Conservation (phyloP, 2,888 invertebrate species). For the Andrena praecox region DNA sequence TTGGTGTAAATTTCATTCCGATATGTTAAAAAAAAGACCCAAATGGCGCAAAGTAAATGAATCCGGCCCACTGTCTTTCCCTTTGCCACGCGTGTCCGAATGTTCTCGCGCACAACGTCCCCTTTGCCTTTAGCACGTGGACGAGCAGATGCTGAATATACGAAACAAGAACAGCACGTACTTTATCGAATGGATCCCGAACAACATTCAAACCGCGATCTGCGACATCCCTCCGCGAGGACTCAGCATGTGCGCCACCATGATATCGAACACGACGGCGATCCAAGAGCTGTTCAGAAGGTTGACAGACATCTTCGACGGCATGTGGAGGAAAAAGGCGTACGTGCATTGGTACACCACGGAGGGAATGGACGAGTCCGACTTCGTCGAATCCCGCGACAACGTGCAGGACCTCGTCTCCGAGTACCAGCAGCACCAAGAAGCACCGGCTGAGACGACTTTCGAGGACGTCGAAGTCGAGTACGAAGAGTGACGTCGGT, state of each 20-base stretch:
- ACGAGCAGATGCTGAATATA: constrained; percentile 89
- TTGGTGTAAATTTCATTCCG: too few species aligned
- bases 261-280: constrained; percentile 93
- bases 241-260: constrained; percentile 94
- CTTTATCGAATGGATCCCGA: constrained; percentile 91
- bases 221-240: constrained; percentile 91
- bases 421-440: constrained; percentile 96
- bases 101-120: too few species aligned
- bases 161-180: constrained; percentile 88
- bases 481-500: constrained; percentile 22
- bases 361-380: constrained; percentile 98
- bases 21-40: too few species aligned
- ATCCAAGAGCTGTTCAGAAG: constrained; percentile 95
- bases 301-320: constrained; percentile 92
- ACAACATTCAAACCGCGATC: constrained; percentile 91
- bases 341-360: constrained; percentile 99
- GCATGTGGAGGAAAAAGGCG: constrained; percentile 97
- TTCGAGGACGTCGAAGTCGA: constrained; percentile 32
- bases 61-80: background rate
- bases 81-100: constrained; percentile 81
- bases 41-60: too few species aligned
- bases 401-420: constrained; percentile 95
- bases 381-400: constrained; percentile 96
- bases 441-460: constrained; percentile 88
- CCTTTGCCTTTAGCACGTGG: constrained; percentile 84